These are phyloP conservation scores for Polyommatus iphigenia DNA, from an alignment of 2,888 invertebrate species.

Conservation along the genomic window DNA sequence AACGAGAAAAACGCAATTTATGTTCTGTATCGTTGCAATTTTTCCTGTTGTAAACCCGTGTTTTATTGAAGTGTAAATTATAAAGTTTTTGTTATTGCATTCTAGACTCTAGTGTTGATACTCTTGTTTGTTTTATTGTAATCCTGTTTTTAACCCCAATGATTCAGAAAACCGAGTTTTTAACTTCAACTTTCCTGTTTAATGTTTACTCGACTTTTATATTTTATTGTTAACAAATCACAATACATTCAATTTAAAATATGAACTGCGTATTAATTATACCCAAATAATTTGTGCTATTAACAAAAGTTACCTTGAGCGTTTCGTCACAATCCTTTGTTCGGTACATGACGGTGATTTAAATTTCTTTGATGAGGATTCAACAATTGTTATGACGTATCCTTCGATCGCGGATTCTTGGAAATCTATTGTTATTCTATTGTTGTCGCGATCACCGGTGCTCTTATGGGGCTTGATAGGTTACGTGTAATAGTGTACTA, in stretches of 20 bases:
- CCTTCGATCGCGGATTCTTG: too few species aligned
- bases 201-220: neutral
- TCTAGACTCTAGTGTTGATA: neutral
- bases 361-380: constrained; percentile 1
- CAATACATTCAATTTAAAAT: neutral
- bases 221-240: neutral
- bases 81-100: constrained; percentile 1
- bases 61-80: neutral
- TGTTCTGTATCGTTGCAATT: neutral
- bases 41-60: neutral
- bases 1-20: neutral
- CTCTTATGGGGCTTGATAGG: too few species aligned
- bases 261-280: neutral
- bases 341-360: neutral
- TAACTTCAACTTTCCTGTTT: neutral
- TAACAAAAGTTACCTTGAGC: constrained; percentile 2
- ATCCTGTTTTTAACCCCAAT: neutral
- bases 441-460: too few species aligned
- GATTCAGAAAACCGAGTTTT: neutral
- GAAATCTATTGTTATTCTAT: too few species aligned
- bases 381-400: neutral
- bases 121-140: neutral
- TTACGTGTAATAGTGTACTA: neutral
- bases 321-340: constrained; percentile 15
- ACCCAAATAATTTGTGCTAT: neutral